Conservation (phyloP, 2,113 vertebrate species). For the Sphaerodactylus townsendi region DNA sequence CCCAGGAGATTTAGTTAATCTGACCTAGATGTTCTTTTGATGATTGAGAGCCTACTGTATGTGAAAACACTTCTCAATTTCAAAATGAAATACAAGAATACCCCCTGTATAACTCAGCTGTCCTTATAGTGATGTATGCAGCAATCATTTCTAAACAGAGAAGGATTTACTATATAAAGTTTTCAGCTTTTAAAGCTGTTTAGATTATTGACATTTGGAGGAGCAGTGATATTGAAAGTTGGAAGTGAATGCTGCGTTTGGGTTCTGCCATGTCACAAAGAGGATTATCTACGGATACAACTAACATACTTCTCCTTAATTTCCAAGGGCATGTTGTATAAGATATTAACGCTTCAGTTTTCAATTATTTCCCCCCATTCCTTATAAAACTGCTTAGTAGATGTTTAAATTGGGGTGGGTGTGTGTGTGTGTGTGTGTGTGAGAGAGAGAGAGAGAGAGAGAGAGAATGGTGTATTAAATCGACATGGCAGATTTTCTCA, state of each 20-base stretch:
- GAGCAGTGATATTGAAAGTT: conserved; percentile 77
- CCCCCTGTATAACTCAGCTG: conserved; percentile 66
- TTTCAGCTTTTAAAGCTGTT: conserved; percentile 75
- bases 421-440: too few species aligned
- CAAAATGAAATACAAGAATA: conserved; percentile 76
- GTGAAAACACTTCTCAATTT: conserved; percentile 79
- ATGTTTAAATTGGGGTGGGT: not conserved
- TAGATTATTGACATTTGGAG: conserved; percentile 77
- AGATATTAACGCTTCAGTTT: conserved; percentile 67
- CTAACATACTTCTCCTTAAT: conserved; percentile 76
- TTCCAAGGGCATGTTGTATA: conserved; percentile 64
- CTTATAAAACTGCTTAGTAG: conserved; percentile 27
- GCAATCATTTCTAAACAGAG: conserved; percentile 75
- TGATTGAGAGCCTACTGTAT: conserved; percentile 78
- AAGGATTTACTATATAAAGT: conserved; percentile 80
- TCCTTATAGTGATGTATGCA: conserved; percentile 73
- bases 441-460: too few species aligned
- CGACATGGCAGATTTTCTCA: not conserved
- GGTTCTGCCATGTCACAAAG: conserved; percentile 81
- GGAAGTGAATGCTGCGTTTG: conserved; percentile 77
- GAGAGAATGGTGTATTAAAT: not conserved
- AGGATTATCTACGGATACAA: conserved; percentile 84
- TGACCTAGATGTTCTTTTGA: conserved; percentile 89
- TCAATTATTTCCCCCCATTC: conserved; percentile 15
- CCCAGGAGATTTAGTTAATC: conserved; percentile 83